A percentile compares a stretch with the other conserved stretches of the same genome.
Conservation (phyloP, 2,113 vertebrate genomes). For the Rhineura floridana region DNA sequence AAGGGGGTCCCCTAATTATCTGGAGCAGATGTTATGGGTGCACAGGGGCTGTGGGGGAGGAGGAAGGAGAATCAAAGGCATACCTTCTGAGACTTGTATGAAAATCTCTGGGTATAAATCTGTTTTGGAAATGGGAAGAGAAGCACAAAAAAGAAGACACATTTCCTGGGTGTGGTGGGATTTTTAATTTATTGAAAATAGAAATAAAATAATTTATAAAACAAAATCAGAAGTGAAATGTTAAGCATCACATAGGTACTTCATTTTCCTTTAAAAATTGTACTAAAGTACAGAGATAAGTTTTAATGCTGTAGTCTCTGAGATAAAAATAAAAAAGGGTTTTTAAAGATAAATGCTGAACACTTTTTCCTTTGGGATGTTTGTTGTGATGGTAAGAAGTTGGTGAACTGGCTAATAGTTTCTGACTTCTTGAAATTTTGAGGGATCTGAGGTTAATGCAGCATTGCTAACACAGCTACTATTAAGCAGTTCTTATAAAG, state of each 20-base stretch:
- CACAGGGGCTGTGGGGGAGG: too few relatives aligned
- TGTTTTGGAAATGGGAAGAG: not conserved
- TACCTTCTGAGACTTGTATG: not conserved
- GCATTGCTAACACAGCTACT: slow-evolving; percentile 42
- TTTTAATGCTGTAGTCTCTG: not conserved
- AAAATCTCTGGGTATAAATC: not conserved
- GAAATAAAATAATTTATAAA: not conserved
- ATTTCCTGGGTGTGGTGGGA: too few relatives aligned
- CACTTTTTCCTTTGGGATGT: not conserved
- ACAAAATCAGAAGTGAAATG: not conserved
- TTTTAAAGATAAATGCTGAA: slow-evolving; percentile 50
- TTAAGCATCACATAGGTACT: not conserved
- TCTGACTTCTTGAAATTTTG: slow-evolving; percentile 55
- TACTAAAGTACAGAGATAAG: slow-evolving; percentile 25
- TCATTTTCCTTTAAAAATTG: slow-evolving; percentile 32
- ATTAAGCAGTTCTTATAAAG: slow-evolving; percentile 16
- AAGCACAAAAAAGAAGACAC: not conserved
- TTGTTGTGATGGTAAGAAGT: slow-evolving; percentile 58
- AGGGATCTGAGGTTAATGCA: slow-evolving; percentile 45
- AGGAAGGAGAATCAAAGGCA: too few relatives aligned
- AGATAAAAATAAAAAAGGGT: slow-evolving; percentile 17
- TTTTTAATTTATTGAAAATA: too few relatives aligned
- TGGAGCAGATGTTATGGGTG: too few relatives aligned
- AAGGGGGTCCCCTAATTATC: too few relatives aligned
- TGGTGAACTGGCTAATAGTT: slow-evolving; percentile 51